A percentile compares a stretch with the other conserved stretches of the same genome.
Conservation (phyloP, 2,113 vertebrate species). For the Caloenas nicobarica region DNA sequence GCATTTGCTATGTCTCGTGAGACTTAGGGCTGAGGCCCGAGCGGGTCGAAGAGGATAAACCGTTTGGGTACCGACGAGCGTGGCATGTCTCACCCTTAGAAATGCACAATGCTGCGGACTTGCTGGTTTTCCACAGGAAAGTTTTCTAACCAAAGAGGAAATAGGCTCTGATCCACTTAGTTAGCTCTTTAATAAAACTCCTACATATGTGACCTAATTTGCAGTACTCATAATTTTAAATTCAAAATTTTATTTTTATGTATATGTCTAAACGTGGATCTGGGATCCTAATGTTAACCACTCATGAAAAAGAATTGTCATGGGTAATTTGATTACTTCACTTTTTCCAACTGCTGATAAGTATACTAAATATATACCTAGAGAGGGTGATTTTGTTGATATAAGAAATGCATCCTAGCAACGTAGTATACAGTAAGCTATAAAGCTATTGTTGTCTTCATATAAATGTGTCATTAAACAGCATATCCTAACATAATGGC, state of each 20-base stretch:
- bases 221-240: background rate
- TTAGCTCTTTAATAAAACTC: background rate
- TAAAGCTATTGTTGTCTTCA: background rate
- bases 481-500: background rate
- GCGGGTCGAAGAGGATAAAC: background rate
- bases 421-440: background rate
- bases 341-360: background rate
- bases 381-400: background rate
- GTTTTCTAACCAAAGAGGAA: background rate
- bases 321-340: background rate
- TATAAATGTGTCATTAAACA: background rate
- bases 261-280: background rate
- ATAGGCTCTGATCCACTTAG: background rate
- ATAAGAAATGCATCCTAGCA: slow-evolving; percentile 8
- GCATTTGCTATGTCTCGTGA: background rate
- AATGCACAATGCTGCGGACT: accelerated
- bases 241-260: background rate
- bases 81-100: accelerated
- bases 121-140: background rate
- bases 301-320: background rate
- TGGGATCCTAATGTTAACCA: background rate
- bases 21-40: background rate
- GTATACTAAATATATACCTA: background rate
- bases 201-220: background rate
- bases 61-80: accelerated